A percentile compares a stretch with the other conserved stretches of the same genome.
These are phyloP conservation scores for Willisornis vidua DNA, from an alignment of 2,113 vertebrate species.

Conservation along the genomic window DNA sequence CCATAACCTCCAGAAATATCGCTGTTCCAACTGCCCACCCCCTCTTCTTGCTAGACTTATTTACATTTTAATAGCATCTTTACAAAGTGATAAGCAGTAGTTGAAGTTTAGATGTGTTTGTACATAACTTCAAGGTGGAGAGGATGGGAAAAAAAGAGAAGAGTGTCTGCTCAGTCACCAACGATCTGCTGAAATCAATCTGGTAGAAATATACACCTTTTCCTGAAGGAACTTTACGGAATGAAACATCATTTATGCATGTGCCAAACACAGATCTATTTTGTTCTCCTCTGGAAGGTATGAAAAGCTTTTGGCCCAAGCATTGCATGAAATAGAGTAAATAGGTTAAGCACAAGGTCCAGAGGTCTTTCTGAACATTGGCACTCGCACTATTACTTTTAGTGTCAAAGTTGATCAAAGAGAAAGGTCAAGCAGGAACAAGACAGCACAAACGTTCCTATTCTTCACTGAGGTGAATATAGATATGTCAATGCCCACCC, in stretches of 20 bases:
- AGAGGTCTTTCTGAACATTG: neutral
- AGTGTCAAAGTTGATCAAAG: neutral
- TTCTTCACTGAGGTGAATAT: rapidly evolving
- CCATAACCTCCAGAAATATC: neutral
- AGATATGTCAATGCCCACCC: neutral
- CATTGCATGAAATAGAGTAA: neutral
- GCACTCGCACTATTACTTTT: neutral
- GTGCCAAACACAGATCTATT: neutral
- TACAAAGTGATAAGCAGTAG: neutral
- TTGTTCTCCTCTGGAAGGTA: neutral
- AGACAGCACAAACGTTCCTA: neutral
- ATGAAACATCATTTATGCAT: neutral
- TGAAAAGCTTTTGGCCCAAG: neutral
- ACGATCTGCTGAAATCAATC: neutral
- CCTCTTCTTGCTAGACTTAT: neutral
- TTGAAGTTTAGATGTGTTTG: neutral
- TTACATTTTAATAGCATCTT: neutral
- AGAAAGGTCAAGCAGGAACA: neutral
- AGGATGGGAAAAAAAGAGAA: neutral
- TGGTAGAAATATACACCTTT: neutral
- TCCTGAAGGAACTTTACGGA: neutral
- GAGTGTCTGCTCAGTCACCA: neutral
- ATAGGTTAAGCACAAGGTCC: neutral
- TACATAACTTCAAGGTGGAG: neutral
- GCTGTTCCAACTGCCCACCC: neutral